Base-by-base conservation (phyloP, 2,888 invertebrate species). In the Andricus curvator region DNA sequence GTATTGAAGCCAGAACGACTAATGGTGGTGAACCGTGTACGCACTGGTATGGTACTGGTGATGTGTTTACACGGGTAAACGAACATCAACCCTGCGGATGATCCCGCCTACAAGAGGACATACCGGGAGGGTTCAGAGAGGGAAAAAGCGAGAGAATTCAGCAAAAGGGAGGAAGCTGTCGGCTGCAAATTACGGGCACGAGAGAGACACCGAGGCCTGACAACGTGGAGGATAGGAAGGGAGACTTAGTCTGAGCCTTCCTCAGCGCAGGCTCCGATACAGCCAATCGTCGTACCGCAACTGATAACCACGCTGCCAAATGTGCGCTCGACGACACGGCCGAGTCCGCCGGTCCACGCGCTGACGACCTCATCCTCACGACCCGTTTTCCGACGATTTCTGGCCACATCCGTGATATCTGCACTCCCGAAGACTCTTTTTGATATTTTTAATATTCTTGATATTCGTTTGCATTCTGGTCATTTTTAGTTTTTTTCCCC, bases 181-280 rank as follows among this genome's bases (percentile, higher is more conserved):
- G 70, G 48, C 67, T 44, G 78, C 11, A n/a, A 51, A 74, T n/a
- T 33, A 33, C 9, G 6, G 56, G 74, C n/a, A 9, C 44, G 79
- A 78, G 56, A 44, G 83, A 62, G 78, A 78, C 67, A 20, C 20
- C 48, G 17, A 29, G 70, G 51, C 51, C 29, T 56, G 33, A 56
- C 56, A 56, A 25, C 20, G 37, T 65, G 60, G 65, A 74, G 79
- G 51, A 80, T 78, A 77, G 81, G 62, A 78, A 76, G 82, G 83
- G 83, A 81, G 70, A 78, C 83, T 81, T 84, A 82, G 83, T 79
- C 77, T 83, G 86, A n/a, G 84, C 81, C 84, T 83, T 82, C 82
- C 86, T 89, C 86, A 89, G 92, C 92, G 92, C 92, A 92, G 92
- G 89, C 92, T 92, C 92, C 91, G 90, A 91, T 92, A 90, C 92